Evolutionary conservation across 2,888 invertebrate species (phyloP).

Genomic region (Tanypteryx hageni): DNA sequence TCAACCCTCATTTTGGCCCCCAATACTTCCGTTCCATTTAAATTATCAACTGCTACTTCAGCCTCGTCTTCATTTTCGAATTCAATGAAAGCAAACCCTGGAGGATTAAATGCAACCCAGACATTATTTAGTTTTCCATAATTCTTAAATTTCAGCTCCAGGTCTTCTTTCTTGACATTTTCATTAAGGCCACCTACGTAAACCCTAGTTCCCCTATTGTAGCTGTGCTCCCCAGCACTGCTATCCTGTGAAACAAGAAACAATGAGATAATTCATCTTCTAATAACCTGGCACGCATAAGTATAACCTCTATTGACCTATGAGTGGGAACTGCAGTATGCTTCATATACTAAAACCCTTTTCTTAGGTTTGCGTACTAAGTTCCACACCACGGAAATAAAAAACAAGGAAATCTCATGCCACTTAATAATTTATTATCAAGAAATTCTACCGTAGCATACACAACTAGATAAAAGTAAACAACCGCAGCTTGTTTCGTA

Average conservation of each 20-base stretch:
- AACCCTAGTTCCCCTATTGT: slow-evolving; percentile 83
- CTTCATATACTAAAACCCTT: not conserved
- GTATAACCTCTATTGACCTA: too few species aligned
- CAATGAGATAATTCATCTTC: not conserved
- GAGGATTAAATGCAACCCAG: slow-evolving; percentile 96
- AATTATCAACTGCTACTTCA: slow-evolving; percentile 90
- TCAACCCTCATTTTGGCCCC: slow-evolving; percentile 93
- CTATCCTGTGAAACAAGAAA: slow-evolving; percentile 53
- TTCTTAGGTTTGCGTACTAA: not conserved
- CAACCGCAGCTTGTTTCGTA: too few species aligned
- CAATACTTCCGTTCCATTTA: slow-evolving; percentile 92
- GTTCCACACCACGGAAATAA: too few species aligned
- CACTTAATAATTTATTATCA: too few species aligned
- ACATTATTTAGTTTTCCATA: slow-evolving; percentile 94
- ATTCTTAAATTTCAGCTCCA: slow-evolving; percentile 93
- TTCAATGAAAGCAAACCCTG: slow-evolving; percentile 96
- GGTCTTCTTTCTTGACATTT: slow-evolving; percentile 93
- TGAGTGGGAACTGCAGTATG: too few species aligned
- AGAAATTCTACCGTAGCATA: too few species aligned
- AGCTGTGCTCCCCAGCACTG: slow-evolving; percentile 60
- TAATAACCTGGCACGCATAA: not conserved
- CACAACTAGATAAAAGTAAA: too few species aligned
- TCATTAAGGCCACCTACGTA: slow-evolving; percentile 94
- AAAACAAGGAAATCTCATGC: too few species aligned
- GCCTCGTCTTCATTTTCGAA: slow-evolving; percentile 93